Evolutionary conservation across 1,140 invertebrate species (phyloP), one percentile per base, ranked within the genome.

Genomic region (Ceratitis capitata): DNA sequence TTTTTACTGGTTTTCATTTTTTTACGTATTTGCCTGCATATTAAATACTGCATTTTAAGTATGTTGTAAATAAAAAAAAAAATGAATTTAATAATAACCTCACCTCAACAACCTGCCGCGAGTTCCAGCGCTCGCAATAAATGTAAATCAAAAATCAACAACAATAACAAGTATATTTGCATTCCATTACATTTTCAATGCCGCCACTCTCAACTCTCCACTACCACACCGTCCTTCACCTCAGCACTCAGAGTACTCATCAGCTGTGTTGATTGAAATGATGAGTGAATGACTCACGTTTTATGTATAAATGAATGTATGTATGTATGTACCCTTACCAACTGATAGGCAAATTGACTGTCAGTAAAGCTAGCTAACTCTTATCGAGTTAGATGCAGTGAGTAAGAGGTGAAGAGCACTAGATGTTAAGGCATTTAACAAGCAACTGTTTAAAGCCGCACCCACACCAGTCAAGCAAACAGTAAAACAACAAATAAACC

Each of bases 201-300:
- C 61, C 29, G 61, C 14, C 4, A 19, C 12, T 35, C 32, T 69
- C 32, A 29, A 69, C 61, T 39, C 32, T 69, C 32, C 61, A 69
- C 61, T 39, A 35, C 61, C 61, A 69, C 61, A 35, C 39, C 39
- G 61, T 69, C 61, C 61, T 69, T 69, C 61, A 69, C 32, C 61
- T 69, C 61, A 16, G 32, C 61, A 7, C 29, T 19, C 29, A 16
- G 29, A 10, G 3, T 2, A 29, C 26, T 14, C 61, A 16, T 64
- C 61, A 69, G 61, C 32, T 69, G 61, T 35, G 61, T 19, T 32
- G 12, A 14, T 69, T 69, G 16, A 26, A 23, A 32, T 61, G 26
- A 5, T 32, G 56, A 64, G 14, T 19, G 32, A 39, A 39, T 69
- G 61, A 19, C 4, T 69, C 61, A 69, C 51, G n/a, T n/a, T n/a